Conservation (phyloP, 2,113 vertebrate species). For the Hydrolagus affinis region DNA sequence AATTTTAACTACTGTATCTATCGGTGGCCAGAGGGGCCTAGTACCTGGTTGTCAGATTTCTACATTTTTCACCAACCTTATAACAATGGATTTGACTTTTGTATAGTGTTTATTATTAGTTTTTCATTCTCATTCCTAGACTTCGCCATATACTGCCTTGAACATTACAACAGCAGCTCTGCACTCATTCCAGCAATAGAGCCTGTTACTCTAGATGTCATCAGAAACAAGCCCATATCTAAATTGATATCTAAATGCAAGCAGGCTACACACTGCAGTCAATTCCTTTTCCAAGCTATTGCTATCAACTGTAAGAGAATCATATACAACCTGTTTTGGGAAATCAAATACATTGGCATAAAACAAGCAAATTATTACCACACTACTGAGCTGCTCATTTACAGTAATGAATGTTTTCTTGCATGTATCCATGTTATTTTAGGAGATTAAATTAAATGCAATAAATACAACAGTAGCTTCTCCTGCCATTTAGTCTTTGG, state of each 20-base stretch:
- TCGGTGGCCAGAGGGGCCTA: background rate
- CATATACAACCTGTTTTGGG: background rate
- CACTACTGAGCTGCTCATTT: background rate
- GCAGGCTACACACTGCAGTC: background rate
- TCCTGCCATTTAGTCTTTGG: background rate
- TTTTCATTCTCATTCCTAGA: background rate
- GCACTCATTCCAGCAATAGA: background rate
- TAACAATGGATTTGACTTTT: background rate
- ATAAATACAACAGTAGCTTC: slow-evolving; percentile 1
- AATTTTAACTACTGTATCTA: no score
- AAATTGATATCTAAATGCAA: background rate
- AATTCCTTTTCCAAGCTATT: background rate
- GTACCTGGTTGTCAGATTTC: background rate
- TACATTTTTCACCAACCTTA: background rate
- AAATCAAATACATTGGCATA: background rate
- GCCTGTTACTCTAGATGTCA: no score
- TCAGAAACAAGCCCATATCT: background rate
- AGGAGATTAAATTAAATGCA: background rate
- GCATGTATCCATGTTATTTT: background rate
- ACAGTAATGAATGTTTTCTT: background rate
- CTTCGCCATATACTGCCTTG: background rate
- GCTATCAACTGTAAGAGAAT: background rate
- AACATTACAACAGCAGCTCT: no score
- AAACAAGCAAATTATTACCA: background rate
- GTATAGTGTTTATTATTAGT: background rate